These are phyloP conservation scores for Diacarnus erythraeanus DNA, from an alignment of 37 sponge, comb jelly and placozoan genomes.

Conservation along the genomic window DNA sequence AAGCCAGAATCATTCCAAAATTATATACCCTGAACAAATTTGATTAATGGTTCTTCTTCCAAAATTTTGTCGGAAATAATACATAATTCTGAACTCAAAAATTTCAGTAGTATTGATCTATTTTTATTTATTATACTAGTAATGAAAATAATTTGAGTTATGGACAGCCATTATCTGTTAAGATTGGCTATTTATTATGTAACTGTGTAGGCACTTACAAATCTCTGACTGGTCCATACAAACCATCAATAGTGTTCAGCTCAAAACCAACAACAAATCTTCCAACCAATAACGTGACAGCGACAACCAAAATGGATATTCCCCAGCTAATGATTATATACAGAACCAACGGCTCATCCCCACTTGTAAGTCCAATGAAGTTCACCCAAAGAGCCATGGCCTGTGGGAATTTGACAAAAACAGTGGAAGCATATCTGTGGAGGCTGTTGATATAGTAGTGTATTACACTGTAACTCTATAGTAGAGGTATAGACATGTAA, in stretches of 20 bases:
- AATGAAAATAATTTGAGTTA: no score
- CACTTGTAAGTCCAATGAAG: slow-evolving; percentile 63
- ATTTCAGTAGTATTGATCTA: no score
- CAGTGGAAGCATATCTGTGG: not conserved
- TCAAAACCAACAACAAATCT: slow-evolving; percentile 13
- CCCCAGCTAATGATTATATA: slow-evolving; percentile 66
- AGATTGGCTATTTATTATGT: not conserved
- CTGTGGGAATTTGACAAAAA: slow-evolving; percentile 26
- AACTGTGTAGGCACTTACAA: slow-evolving; percentile 9
- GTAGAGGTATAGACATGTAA: no score
- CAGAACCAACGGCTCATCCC: slow-evolving; percentile 57
- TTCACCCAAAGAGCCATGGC: slow-evolving; percentile 68
- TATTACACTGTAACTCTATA: no score
- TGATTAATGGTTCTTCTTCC: no score
- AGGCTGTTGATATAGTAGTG: not conserved
- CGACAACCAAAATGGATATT: slow-evolving; percentile 21
- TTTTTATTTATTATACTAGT: no score
- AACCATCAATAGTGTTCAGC: not conserved
- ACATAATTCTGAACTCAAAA: no score
- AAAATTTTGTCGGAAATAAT: no score
- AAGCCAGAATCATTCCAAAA: no score
- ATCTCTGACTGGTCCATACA: slow-evolving; percentile 19
- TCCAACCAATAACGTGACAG: slow-evolving; percentile 55
- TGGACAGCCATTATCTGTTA: no score
- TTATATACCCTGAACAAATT: no score